These are phyloP conservation scores for Paramisgurnus dabryanus DNA, from an alignment of 2,113 vertebrate species.

Conservation along the genomic window DNA sequence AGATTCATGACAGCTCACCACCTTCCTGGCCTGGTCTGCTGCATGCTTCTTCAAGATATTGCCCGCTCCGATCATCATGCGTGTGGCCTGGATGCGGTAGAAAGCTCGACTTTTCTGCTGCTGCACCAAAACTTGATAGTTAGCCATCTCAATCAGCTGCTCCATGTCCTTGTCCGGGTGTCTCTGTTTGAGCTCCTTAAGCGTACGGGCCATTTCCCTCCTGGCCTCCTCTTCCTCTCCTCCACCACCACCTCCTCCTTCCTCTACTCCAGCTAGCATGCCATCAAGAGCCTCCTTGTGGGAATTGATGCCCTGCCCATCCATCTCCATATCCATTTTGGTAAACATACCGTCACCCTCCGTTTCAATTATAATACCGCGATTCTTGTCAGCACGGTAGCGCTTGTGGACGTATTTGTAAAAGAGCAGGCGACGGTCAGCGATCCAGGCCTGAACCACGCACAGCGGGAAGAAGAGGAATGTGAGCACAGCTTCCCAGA, in stretches of 20 bases:
- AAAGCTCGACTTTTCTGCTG: slow-evolving; percentile 86
- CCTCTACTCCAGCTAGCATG: slow-evolving; percentile 74
- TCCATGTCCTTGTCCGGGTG: slow-evolving; percentile 85
- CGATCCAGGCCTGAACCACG: slow-evolving; percentile 83
- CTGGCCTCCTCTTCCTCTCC: slow-evolving; percentile 78
- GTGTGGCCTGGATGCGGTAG: slow-evolving; percentile 84
- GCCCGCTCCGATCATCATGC: slow-evolving; percentile 85
- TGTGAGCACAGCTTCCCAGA: slow-evolving; percentile 84
- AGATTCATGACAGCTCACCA: slow-evolving; percentile 78
- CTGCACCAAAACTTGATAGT: slow-evolving; percentile 82
- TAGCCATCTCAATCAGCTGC: slow-evolving; percentile 84
- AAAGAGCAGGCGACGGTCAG: slow-evolving; percentile 81
- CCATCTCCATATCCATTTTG: slow-evolving; percentile 82
- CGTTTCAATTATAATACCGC: slow-evolving; percentile 80
- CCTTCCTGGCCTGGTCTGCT: slow-evolving; percentile 82
- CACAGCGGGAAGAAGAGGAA: slow-evolving; percentile 83
- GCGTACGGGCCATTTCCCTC: slow-evolving; percentile 79
- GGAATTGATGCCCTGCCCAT: slow-evolving; percentile 75
- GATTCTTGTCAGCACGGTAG: slow-evolving; percentile 79
- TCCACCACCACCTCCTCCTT: slow-evolving; percentile 67
- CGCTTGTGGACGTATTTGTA: slow-evolving; percentile 83
- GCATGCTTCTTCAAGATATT: slow-evolving; percentile 86
- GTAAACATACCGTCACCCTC: slow-evolving; percentile 79
- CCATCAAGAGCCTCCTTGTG: slow-evolving; percentile 76
- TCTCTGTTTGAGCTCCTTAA: slow-evolving; percentile 81